A percentile compares a stretch with the other conserved stretches of the same genome.
These are phyloP conservation scores for Aphelenchoides avenae DNA, from an alignment of 1,140 invertebrate species.

Conservation along the genomic window DNA sequence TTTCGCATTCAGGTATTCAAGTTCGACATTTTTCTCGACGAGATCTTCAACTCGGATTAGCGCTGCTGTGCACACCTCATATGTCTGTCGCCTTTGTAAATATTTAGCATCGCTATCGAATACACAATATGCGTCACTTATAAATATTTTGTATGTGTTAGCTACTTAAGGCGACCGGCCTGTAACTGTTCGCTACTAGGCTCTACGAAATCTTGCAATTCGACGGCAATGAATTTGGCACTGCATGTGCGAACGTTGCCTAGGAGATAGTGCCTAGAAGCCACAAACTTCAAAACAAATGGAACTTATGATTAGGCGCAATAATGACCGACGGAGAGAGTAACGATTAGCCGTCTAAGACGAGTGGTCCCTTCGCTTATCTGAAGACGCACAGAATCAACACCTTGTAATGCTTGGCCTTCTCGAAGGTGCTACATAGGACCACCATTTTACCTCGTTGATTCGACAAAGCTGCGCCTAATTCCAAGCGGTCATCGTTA, in stretches of 20 bases:
- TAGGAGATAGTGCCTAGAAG: background rate
- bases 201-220: background rate
- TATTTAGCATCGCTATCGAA: background rate
- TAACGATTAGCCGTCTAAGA: no score
- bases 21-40: constrained; percentile 16
- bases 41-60: constrained; percentile 18
- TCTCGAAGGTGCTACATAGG: no score
- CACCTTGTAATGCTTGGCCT: no score
- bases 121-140: background rate
- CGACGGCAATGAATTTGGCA: background rate
- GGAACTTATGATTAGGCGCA: no score
- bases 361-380: no score
- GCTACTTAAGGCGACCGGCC: background rate
- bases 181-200: background rate
- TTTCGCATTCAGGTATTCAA: no score
- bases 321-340: no score
- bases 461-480: no score
- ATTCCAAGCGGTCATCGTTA: no score
- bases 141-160: background rate
- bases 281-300: no score
- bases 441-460: no score
- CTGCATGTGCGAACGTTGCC: background rate
- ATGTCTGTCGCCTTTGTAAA: background rate
- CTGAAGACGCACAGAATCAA: no score
- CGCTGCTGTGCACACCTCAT: background rate